Evolutionary conservation across 2,797 vertebrate species (phyloP).

Genomic region (Scyliorhinus canicula): DNA sequence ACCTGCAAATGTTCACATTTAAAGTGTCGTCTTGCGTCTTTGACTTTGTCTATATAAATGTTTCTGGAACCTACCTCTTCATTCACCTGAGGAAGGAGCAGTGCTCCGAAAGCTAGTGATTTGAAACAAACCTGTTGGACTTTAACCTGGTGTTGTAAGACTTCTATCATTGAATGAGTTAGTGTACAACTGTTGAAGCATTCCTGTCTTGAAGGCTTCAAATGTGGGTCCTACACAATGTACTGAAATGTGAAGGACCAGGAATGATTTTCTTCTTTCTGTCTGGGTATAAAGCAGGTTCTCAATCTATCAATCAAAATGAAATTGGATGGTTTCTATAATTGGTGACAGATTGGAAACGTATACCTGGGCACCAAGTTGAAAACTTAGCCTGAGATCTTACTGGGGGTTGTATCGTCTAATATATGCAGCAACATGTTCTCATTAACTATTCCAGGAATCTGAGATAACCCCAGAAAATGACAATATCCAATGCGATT

Average conservation of each 20-base stretch:
- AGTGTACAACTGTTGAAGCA: background rate
- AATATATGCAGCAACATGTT: background rate
- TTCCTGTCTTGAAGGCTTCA: background rate
- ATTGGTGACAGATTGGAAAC: background rate
- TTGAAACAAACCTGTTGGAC: too few species aligned
- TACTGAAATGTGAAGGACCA: background rate
- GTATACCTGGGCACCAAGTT: background rate
- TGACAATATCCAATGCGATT: background rate
- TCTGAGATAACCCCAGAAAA: background rate
- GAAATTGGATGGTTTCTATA: background rate
- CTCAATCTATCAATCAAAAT: too few species aligned
- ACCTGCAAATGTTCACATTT: too few species aligned
- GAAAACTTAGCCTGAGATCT: background rate
- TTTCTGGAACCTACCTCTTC: too few species aligned
- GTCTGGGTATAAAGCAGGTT: background rate
- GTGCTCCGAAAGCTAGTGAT: too few species aligned
- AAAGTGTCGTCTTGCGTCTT: too few species aligned
- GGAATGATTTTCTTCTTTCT: background rate
- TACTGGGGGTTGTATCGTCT: too few species aligned
- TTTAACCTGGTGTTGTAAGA: too few species aligned
- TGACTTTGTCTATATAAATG: too few species aligned
- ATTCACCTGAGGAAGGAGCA: too few species aligned
- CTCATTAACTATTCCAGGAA: background rate
- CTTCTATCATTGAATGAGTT: background rate
- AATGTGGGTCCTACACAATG: background rate